Conservation (phyloP, 2,888 invertebrate species). For the Agonopterix subpropinquella region DNA sequence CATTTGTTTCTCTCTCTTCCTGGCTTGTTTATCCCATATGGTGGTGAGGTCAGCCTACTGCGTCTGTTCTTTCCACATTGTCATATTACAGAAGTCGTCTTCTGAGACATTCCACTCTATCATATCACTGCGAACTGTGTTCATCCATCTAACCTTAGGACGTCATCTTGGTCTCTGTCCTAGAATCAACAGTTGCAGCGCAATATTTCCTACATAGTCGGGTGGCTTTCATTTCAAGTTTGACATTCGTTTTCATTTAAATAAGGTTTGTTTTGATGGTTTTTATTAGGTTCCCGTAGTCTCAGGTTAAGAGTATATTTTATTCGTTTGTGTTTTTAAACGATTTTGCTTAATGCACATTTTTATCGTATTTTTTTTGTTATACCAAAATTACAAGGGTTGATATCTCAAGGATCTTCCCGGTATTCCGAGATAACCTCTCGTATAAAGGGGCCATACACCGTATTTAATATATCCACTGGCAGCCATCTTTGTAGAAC, state of each 20-base stretch:
- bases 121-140: no score
- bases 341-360: background rate
- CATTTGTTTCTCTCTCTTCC: slow-evolving; percentile 26
- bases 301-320: background rate
- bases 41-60: background rate
- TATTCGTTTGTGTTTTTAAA: background rate
- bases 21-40: background rate
- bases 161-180: no score
- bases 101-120: no score
- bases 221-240: no score
- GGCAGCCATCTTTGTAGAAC: slow-evolving; percentile 50
- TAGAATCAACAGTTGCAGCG: no score
- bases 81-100: no score
- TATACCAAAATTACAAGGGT: background rate
- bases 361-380: background rate
- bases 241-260: no score
- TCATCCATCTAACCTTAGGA: no score
- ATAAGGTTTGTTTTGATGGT: background rate
- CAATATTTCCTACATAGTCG: no score
- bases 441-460: slow-evolving; percentile 23
- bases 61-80: background rate
- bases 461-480: slow-evolving; percentile 17
- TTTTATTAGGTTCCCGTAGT: background rate
- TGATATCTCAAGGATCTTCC: slow-evolving; percentile 8
- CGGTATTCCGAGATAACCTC: slow-evolving; percentile 9